Evolutionary conservation across 2,113 vertebrate species (phyloP), one percentile per base, ranked within the genome.

Genomic region (Micromys minutus): DNA sequence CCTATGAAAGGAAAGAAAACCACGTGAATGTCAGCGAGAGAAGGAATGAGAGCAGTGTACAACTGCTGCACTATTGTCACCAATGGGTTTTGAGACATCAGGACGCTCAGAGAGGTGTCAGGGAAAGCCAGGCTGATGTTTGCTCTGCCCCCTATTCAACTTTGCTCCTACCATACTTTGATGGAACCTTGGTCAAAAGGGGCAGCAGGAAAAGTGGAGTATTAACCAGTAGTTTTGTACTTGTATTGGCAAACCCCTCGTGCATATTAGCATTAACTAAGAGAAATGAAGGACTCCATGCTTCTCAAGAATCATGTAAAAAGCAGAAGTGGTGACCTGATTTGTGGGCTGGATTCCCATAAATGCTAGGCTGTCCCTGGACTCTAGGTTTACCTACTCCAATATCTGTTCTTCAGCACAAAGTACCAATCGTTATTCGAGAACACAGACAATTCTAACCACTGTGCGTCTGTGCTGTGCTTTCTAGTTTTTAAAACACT

Each of bases 1-100:
- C 97, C 99, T 99, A 87, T 17, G 94, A 52, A 95, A 93, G 93
- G 81, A 96, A 84, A 87, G 57, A 96, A 93, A 84, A 88, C 84
- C 26, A 65, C 21, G 42, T 59, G 55, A 79, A 57, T 31, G 9
- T 88, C 76, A 87, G 87, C 9, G 31, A 85, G 26, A 67, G 24
- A 5, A 15, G 21, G 12, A 75, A 36, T 29, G 63, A 57, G 45
- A 63, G 83, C 16, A 57, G n/a, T 57, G 95, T 69, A 57, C 72
- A 88, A 95, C 9, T 77, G 77, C 31, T 16, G 26, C 29, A 55
- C 21, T 79, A 15, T 11, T 63, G n/a, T 89, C 57, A n/a, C n/a
- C 77, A 65, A 42, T 26, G 24, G 59, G n/a, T 87, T 94, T 61
- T 91, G 67, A 95, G 88, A 79, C 39, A 47, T 31, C 9, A 75